These are phyloP conservation scores for Labeo calbasu DNA, from an alignment of 2,797 vertebrate species.

Conservation along the genomic window DNA sequence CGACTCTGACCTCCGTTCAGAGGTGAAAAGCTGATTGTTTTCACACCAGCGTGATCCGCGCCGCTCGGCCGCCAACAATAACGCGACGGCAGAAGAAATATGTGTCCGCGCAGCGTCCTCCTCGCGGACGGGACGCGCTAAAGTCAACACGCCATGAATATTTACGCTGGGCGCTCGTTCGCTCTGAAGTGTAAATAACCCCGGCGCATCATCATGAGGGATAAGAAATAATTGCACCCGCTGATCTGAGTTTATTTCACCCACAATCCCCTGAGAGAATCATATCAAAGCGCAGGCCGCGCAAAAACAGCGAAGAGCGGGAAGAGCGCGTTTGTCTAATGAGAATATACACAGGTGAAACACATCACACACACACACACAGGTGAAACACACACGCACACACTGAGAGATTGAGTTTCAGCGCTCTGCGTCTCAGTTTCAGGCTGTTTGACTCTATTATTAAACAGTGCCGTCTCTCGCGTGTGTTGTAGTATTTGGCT, in stretches of 20 bases:
- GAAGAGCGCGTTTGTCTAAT: constrained; percentile 35
- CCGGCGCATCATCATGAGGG: constrained; percentile 77
- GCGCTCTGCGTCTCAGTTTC: constrained; percentile 10
- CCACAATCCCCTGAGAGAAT: constrained; percentile 62
- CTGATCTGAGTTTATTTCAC: constrained; percentile 70
- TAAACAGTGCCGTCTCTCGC: constrained; percentile 44
- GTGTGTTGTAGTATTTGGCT: constrained; percentile 14
- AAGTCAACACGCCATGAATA: constrained; percentile 82
- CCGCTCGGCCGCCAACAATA: background rate
- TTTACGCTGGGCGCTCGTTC: constrained; percentile 68
- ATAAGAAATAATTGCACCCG: constrained; percentile 77
- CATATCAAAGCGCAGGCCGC: constrained; percentile 71
- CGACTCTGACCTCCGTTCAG: constrained; percentile 5
- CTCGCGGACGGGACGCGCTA: constrained; percentile 66
- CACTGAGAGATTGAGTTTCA: constrained; percentile 33
- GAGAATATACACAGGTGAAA: constrained; percentile 72
- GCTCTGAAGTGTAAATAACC: constrained; percentile 84
- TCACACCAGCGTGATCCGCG: constrained; percentile 11
- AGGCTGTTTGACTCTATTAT: constrained; percentile 73
- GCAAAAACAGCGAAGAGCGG: constrained; percentile 63
- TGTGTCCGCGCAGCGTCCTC: constrained; percentile 63
- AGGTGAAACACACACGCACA: background rate
- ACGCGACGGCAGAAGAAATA: constrained; percentile 23
- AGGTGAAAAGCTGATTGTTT: constrained; percentile 21
- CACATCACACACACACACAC: constrained; percentile 66